These are phyloP conservation scores for Catharus minimus DNA, from an alignment of 2,113 vertebrate species.

Conservation along the genomic window DNA sequence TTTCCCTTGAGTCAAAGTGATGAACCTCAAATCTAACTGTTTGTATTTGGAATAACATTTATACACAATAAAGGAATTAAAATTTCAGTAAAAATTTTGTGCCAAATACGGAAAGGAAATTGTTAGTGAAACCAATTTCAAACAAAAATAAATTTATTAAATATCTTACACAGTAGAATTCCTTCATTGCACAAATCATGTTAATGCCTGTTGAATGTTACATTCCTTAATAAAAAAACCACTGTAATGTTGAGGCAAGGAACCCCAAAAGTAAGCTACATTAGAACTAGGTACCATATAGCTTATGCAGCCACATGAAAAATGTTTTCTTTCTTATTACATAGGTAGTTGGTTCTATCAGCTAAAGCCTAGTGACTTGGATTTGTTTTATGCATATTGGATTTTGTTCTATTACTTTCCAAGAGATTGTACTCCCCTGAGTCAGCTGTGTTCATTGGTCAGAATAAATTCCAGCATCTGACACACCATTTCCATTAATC, in stretches of 20 bases:
- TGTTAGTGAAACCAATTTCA: slow-evolving; percentile 45
- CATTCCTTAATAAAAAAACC: slow-evolving; percentile 13
- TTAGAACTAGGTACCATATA: slow-evolving; percentile 4
- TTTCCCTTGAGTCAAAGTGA: not conserved
- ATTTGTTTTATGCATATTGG: slow-evolving; percentile 83
- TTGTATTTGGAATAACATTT: not conserved
- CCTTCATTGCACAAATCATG: slow-evolving; percentile 49
- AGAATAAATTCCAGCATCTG: slow-evolving; percentile 81
- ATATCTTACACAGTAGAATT: slow-evolving; percentile 47
- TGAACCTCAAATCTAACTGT: not conserved
- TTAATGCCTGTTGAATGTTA: not conserved
- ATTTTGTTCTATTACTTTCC: slow-evolving; percentile 79
- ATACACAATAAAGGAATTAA: not conserved
- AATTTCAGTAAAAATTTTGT: not conserved
- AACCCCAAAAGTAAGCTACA: slow-evolving; percentile 33
- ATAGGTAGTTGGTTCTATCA: slow-evolving; percentile 80
- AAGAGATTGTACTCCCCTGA: slow-evolving; percentile 78
- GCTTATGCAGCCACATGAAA: slow-evolving; percentile 62
- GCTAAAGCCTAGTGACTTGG: slow-evolving; percentile 64
- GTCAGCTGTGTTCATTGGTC: slow-evolving; percentile 79
- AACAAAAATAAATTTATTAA: slow-evolving; percentile 78
- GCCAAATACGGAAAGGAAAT: not conserved
- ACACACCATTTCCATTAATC: slow-evolving; percentile 81
- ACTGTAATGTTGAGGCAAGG: not conserved
- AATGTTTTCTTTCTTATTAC: slow-evolving; percentile 74